Evolutionary conservation across 2,113 vertebrate species (phyloP).

Genomic region (Mastomys coucha): DNA sequence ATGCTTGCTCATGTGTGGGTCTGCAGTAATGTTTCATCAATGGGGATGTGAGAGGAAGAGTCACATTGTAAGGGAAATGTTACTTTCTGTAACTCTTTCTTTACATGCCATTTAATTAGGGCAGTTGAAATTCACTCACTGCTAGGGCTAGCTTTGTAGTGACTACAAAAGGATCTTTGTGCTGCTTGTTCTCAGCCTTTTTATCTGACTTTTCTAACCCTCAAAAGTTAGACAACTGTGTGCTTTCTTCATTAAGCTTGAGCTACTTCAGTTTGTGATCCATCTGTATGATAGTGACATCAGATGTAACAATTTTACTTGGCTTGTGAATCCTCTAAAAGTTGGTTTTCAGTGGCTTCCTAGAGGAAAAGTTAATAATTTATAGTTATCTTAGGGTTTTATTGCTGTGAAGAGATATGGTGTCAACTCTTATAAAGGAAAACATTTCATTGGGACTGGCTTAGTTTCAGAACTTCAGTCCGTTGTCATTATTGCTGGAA

Average conservation of each 20-base stretch:
- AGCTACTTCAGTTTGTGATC: background rate
- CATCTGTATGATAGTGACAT: background rate
- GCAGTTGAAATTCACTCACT: conserved; percentile 51
- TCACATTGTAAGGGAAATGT: conserved; percentile 30
- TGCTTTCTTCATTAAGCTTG: background rate
- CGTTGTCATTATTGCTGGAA: background rate
- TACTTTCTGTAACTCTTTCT: background rate
- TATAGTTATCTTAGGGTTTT: background rate
- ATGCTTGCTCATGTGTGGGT: background rate
- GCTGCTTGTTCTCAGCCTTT: conserved; percentile 30
- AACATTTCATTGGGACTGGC: background rate
- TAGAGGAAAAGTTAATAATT: background rate
- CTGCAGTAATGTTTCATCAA: background rate
- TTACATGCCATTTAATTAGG: conserved; percentile 5
- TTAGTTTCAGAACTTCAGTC: background rate
- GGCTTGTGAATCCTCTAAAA: background rate
- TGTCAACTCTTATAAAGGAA: background rate
- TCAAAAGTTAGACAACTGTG: background rate
- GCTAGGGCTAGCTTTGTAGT: background rate
- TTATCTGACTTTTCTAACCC: background rate
- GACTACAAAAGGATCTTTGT: conserved; percentile 17
- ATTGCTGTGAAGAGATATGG: background rate
- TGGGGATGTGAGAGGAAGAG: conserved; percentile 36
- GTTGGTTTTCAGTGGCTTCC: background rate
- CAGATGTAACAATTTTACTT: background rate